These are phyloP conservation scores for Malaclemys terrapin DNA, from an alignment of 2,113 vertebrate genomes.

Conservation along the genomic window DNA sequence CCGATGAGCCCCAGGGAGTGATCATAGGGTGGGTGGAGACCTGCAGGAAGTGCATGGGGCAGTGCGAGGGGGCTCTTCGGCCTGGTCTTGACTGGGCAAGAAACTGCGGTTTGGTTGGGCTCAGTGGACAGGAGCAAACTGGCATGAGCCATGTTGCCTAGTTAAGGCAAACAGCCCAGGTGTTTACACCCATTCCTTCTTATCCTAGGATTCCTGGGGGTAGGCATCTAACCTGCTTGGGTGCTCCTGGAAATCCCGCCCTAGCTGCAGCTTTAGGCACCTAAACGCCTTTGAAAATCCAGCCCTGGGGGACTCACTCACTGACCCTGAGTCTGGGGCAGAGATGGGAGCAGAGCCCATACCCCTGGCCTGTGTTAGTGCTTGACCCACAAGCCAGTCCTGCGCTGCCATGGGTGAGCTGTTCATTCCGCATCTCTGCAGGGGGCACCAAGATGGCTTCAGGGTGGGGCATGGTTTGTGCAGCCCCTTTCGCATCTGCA, in stretches of 20 bases:
- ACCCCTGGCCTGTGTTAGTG: neutral
- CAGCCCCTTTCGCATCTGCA: neutral
- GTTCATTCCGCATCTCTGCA: neutral
- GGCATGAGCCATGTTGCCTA: neutral
- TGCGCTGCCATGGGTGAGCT: neutral
- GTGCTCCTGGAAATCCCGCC: neutral
- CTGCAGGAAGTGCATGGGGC: neutral
- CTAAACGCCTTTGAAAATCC: neutral
- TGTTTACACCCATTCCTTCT: neutral
- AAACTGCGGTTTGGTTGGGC: neutral
- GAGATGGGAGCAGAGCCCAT: neutral
- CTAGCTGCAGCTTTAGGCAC: neutral
- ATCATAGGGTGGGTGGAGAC: neutral
- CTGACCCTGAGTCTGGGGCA: neutral
- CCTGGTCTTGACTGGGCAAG: neutral
- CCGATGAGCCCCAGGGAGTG: neutral
- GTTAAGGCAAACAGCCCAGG: neutral
- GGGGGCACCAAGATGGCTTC: neutral
- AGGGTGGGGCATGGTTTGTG: neutral
- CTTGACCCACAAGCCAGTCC: neutral
- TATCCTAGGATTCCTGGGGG: neutral
- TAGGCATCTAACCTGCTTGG: neutral
- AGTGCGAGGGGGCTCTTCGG: neutral
- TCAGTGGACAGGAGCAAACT: neutral
- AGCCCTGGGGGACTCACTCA: neutral